These are phyloP conservation scores for Stegodyphus dumicola DNA, from an alignment of 1,140 invertebrate genomes.

Conservation along the genomic window DNA sequence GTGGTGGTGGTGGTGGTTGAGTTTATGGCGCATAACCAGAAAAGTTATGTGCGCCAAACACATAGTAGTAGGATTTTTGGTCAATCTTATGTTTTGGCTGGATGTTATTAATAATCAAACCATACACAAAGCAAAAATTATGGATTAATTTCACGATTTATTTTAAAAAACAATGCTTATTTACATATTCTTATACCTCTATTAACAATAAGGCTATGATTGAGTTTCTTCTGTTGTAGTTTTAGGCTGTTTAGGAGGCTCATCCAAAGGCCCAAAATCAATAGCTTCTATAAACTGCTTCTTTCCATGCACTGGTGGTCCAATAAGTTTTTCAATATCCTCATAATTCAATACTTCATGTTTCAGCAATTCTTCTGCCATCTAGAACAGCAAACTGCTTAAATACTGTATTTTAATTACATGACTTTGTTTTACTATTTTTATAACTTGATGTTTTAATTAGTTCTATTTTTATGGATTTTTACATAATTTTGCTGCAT, in stretches of 20 bases:
- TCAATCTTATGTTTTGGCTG: no score
- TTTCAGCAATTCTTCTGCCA: slow-evolving; percentile 86
- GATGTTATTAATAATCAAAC: no score
- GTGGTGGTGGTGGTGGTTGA: no score
- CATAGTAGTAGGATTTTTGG: no score
- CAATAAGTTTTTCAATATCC: slow-evolving; percentile 88
- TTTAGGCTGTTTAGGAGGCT: slow-evolving; percentile 30
- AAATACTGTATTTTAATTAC: no score
- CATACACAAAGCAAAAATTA: no score
- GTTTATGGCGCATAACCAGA: no score
- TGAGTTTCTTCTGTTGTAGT: slow-evolving; percentile 15
- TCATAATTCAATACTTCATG: slow-evolving; percentile 93
- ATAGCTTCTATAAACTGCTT: slow-evolving; percentile 81
- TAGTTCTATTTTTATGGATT: no score
- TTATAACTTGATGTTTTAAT: no score
- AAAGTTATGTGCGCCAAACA: no score
- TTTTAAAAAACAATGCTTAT: neutral
- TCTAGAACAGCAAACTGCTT: slow-evolving; percentile 70
- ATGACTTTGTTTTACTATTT: no score
- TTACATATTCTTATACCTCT: neutral
- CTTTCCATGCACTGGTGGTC: slow-evolving; percentile 84
- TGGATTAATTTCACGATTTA: neutral
- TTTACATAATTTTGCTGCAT: no score
- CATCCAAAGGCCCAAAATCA: slow-evolving; percentile 76
- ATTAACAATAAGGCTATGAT: neutral